Evolutionary conservation across 2,113 vertebrate species (phyloP).

Genomic region (Albula goreensis): DNA sequence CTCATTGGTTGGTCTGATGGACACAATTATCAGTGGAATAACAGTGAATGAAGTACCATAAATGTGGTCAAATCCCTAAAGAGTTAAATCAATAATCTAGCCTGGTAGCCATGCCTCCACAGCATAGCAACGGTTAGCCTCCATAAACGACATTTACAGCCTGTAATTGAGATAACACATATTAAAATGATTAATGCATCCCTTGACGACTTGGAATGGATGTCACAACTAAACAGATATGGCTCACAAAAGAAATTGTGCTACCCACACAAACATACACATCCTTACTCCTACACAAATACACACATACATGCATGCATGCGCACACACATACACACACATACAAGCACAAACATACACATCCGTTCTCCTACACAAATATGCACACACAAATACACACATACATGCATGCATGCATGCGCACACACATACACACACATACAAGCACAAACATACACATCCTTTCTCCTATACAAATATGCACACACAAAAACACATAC

Average conservation of each 20-base stretch:
- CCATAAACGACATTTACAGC: constrained; percentile 19
- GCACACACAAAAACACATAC: not conserved
- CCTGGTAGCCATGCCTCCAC: constrained; percentile 44
- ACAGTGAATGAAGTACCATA: constrained; percentile 56
- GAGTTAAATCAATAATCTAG: constrained; percentile 56
- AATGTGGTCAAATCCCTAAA: constrained; percentile 50
- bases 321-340: not conserved
- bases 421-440: too few relatives aligned
- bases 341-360: not conserved
- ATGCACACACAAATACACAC: not conserved
- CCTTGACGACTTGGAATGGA: constrained; percentile 25
- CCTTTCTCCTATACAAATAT: not conserved
- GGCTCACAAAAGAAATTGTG: constrained; percentile 11
- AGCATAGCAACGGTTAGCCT: constrained; percentile 53
- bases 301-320: not conserved
- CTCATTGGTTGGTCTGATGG: constrained; percentile 47
- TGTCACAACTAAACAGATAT: constrained; percentile 22
- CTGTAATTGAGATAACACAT: constrained; percentile 35
- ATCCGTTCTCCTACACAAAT: not conserved
- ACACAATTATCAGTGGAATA: constrained; percentile 54
- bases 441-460: too few relatives aligned
- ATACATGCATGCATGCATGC: too few relatives aligned
- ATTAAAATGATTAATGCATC: constrained; percentile 23
- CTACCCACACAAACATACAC: constrained; percentile 9
- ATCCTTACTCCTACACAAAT: not conserved